Conservation (phyloP, 2,797 vertebrate genomes). For the Lagocephalus sceleratus region DNA sequence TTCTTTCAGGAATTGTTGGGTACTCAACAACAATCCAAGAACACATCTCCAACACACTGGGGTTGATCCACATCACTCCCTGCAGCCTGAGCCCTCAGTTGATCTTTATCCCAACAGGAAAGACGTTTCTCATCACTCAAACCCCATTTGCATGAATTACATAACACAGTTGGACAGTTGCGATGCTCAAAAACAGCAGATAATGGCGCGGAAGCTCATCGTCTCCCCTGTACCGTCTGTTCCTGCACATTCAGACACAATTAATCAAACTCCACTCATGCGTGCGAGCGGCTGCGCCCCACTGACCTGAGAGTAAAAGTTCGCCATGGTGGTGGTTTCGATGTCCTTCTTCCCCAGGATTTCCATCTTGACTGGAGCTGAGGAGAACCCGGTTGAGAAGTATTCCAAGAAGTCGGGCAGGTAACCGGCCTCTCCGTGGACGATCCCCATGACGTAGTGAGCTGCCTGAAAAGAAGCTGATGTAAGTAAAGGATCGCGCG, state of each 20-base stretch:
- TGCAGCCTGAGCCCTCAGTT: no score
- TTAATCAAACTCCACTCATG: no score
- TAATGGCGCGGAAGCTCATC: no score
- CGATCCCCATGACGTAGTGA: constrained; percentile 94
- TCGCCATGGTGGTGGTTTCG: constrained; percentile 97
- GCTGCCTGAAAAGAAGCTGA: constrained; percentile 74
- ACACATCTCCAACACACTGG: not conserved
- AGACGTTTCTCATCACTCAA: not conserved
- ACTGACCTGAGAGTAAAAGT: constrained; percentile 96
- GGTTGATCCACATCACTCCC: not conserved
- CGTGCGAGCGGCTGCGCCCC: not conserved
- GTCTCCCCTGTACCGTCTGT: not conserved
- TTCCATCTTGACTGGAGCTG: constrained; percentile 97
- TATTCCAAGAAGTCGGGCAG: constrained; percentile 98
- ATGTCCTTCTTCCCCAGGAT: constrained; percentile 99
- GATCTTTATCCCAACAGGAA: not conserved
- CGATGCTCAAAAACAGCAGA: not conserved
- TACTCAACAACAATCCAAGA: not conserved
- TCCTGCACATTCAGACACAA: no score
- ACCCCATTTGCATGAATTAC: not conserved
- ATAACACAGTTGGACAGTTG: not conserved
- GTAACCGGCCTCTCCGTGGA: constrained; percentile 94
- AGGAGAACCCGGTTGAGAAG: constrained; percentile 95
- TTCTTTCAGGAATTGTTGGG: not conserved
- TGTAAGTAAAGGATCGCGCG: constrained; percentile 6